Evolutionary conservation across 2,797 vertebrate species (phyloP).

Genomic region (Caiman crocodilus): DNA sequence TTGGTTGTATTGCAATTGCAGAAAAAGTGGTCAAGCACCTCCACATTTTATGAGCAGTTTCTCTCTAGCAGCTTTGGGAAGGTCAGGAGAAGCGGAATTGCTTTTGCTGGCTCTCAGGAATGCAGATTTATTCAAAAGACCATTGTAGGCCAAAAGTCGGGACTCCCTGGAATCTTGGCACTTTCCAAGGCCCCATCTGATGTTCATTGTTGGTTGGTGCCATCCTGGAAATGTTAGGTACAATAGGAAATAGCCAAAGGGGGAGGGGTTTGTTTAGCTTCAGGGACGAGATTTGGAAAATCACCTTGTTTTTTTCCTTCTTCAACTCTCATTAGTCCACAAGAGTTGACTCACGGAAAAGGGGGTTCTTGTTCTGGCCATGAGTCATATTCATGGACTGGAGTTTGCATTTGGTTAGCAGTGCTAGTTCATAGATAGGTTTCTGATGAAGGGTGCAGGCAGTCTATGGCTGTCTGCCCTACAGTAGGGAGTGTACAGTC

Average conservation of each 20-base stretch:
- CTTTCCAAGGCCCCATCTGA: slow-evolving; percentile 61
- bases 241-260: slow-evolving; percentile 64
- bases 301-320: slow-evolving; percentile 35
- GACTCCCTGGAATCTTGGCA: background rate
- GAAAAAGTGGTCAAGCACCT: background rate
- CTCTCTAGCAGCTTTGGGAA: background rate
- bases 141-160: background rate
- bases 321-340: background rate
- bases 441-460: background rate
- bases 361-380: background rate
- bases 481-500: too few relatives aligned
- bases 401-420: background rate
- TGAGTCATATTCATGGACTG: accelerated
- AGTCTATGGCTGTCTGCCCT: background rate
- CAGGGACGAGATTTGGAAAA: background rate
- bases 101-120: background rate
- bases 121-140: background rate
- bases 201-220: slow-evolving; percentile 45
- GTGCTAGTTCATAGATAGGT: background rate
- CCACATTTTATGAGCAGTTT: background rate
- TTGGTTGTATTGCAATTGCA: background rate
- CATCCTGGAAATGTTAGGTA: slow-evolving; percentile 66
- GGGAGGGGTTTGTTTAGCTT: slow-evolving; percentile 49
- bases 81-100: background rate
- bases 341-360: slow-evolving; percentile 10